phyloP scores from a whole-genome alignment of 37 sponge, comb jelly and placozoan species.

The Crambe crambe region DNA sequence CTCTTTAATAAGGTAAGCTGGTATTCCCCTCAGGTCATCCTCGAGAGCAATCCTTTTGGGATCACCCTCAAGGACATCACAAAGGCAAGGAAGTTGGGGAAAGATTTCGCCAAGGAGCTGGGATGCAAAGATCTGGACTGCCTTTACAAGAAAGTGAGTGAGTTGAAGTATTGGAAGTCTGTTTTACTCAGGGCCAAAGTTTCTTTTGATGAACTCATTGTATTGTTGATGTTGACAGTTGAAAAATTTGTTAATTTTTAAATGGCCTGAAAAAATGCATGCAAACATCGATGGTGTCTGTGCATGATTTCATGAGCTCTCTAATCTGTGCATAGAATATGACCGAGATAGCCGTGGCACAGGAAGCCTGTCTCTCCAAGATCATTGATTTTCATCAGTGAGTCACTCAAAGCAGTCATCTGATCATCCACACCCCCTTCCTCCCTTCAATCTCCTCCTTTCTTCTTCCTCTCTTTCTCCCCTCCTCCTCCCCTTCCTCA shows the following conservation, averaged over 20 bases:
- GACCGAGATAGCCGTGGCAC: constrained; percentile 14
- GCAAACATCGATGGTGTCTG: constrained; percentile 1
- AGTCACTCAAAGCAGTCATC: neutral
- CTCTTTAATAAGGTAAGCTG: too few species aligned
- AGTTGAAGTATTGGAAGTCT: too few species aligned
- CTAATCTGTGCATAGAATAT: too few species aligned
- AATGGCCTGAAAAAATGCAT: too few species aligned
- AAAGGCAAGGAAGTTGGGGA: constrained; percentile 57
- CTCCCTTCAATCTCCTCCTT: neutral
- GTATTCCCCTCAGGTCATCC: constrained; percentile 74
- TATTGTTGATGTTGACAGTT: too few species aligned
- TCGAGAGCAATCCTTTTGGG: constrained; percentile 81
- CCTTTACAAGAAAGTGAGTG: constrained; percentile 47
- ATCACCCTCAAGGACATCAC: constrained; percentile 37
- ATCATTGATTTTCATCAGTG: constrained; percentile 57
- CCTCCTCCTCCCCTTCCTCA: neutral
- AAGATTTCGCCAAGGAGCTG: constrained; percentile 60
- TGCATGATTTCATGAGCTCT: constrained; percentile 24
- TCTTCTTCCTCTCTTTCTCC: neutral
- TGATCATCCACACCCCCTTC: neutral
- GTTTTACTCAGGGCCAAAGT: too few species aligned
- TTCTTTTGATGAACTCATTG: too few species aligned
- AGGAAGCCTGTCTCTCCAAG: constrained; percentile 40
- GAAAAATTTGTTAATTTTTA: too few species aligned
- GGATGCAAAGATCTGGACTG: constrained; percentile 63